A percentile compares a stretch with the other conserved stretches of the same genome.
These are phyloP conservation scores for Perizoma affinitatum DNA, from an alignment of 2,888 invertebrate genomes.

Conservation along the genomic window DNA sequence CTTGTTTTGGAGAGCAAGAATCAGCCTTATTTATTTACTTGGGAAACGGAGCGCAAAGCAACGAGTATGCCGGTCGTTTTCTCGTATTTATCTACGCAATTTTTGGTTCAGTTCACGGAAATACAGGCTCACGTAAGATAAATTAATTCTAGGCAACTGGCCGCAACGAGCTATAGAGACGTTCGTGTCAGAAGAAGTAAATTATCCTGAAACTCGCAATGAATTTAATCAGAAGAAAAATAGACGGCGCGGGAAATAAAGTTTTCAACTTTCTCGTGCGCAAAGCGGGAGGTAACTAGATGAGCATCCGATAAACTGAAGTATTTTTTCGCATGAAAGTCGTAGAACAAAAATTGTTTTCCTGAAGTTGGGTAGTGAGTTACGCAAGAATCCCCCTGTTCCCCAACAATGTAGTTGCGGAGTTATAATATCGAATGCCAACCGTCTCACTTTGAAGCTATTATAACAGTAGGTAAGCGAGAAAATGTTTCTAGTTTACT, in stretches of 20 bases:
- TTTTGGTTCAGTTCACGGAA: slow-evolving; percentile 20
- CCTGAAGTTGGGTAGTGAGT: slow-evolving; percentile 40
- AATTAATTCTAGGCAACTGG: slow-evolving; percentile 36
- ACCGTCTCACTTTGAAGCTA: slow-evolving; percentile 35
- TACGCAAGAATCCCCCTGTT: slow-evolving; percentile 39
- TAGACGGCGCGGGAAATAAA: slow-evolving; percentile 42
- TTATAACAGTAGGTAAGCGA: slow-evolving; percentile 24
- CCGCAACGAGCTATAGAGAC: slow-evolving; percentile 31
- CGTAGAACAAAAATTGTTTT: slow-evolving; percentile 43
- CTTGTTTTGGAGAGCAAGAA: slow-evolving; percentile 23
- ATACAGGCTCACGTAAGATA: slow-evolving; percentile 27
- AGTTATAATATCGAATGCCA: slow-evolving; percentile 41
- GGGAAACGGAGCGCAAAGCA: slow-evolving; percentile 20
- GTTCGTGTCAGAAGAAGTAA: slow-evolving; percentile 33
- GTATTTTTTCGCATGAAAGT: slow-evolving; percentile 44
- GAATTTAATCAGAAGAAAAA: slow-evolving; percentile 46
- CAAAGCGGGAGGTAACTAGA: slow-evolving; percentile 41
- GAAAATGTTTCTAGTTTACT: slow-evolving; percentile 30
- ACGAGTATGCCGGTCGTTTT: slow-evolving; percentile 16
- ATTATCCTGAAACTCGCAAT: slow-evolving; percentile 41
- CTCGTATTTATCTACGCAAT: slow-evolving; percentile 23
- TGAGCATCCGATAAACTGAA: slow-evolving; percentile 45
- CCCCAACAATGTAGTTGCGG: slow-evolving; percentile 36
- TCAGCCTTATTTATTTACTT: slow-evolving; percentile 26
- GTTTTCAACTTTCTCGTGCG: slow-evolving; percentile 41